These are phyloP conservation scores for Chamaea fasciata DNA, from an alignment of 2,113 vertebrate species.

Conservation along the genomic window DNA sequence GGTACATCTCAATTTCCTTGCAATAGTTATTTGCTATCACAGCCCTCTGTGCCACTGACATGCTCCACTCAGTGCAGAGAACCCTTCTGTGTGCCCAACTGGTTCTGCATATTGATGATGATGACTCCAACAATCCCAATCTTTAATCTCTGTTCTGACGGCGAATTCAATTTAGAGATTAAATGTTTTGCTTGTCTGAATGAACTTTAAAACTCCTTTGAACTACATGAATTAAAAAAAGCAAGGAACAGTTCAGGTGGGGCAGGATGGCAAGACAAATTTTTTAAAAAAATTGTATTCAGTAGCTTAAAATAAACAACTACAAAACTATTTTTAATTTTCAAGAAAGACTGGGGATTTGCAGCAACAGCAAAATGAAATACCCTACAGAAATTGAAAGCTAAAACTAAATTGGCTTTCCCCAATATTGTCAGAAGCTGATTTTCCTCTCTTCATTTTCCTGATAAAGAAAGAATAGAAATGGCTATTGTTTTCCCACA, in stretches of 20 bases:
- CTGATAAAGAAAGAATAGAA: conserved; percentile 51
- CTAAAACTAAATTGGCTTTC: conserved; percentile 36
- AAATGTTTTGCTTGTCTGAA: neutral
- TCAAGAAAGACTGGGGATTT: neutral
- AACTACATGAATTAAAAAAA: neutral
- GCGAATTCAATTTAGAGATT: neutral
- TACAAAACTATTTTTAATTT: neutral
- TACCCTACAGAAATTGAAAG: neutral
- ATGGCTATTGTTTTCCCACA: conserved; percentile 28
- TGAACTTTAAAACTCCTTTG: neutral
- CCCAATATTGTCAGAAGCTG: conserved; percentile 42
- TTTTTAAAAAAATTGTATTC: neutral
- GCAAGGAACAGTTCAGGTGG: neutral
- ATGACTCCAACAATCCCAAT: neutral
- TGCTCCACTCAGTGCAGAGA: neutral
- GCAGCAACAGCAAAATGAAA: neutral
- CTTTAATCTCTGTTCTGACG: neutral
- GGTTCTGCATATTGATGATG: fast-evolving
- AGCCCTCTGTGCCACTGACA: neutral
- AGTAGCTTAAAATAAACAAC: neutral
- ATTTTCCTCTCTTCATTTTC: conserved; percentile 61
- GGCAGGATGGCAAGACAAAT: neutral
- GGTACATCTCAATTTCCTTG: neutral
- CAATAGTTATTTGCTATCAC: neutral
- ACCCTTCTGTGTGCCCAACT: neutral